phyloP scores from a whole-genome alignment of 2,113 vertebrate genomes.

The Aspiorhynchus laticeps region DNA sequence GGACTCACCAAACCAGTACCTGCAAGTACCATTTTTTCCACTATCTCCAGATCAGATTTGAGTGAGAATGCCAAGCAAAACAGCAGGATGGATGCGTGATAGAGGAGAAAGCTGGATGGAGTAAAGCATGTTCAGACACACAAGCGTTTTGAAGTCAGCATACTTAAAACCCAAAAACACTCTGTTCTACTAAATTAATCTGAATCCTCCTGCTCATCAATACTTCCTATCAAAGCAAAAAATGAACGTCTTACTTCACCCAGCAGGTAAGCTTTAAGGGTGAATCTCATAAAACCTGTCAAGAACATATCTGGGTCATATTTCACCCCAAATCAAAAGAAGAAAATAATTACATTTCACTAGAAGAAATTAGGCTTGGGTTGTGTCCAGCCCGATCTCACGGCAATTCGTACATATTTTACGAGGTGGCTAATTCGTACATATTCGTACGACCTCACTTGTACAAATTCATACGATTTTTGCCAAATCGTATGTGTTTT shows the following conservation, averaged over 20 bases:
- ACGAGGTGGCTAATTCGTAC: too few species aligned
- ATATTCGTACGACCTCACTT: too few species aligned
- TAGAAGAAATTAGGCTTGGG: not conserved
- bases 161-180: conserved; percentile 35
- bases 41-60: conserved; percentile 66
- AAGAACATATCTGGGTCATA: not conserved
- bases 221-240: conserved; percentile 29
- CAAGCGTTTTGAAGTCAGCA: conserved; percentile 37
- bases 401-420: too few species aligned
- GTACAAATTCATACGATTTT: too few species aligned
- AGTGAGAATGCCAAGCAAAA: conserved; percentile 67
- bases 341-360: not conserved
- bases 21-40: conserved; percentile 56
- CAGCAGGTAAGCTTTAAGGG: not conserved
- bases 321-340: not conserved
- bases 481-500: too few species aligned
- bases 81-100: conserved; percentile 51
- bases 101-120: conserved; percentile 57
- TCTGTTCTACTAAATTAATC: conserved; percentile 34
- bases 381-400: too few species aligned
- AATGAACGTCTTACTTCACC: conserved; percentile 29
- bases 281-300: not conserved
- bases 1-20: conserved; percentile 48
- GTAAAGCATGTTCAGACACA: conserved; percentile 70
- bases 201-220: conserved; percentile 18